A percentile compares a stretch with the other conserved stretches of the same genome.
These are phyloP conservation scores for Gymnothorax javanicus DNA, from an alignment of 2,797 vertebrate genomes.

Conservation along the genomic window DNA sequence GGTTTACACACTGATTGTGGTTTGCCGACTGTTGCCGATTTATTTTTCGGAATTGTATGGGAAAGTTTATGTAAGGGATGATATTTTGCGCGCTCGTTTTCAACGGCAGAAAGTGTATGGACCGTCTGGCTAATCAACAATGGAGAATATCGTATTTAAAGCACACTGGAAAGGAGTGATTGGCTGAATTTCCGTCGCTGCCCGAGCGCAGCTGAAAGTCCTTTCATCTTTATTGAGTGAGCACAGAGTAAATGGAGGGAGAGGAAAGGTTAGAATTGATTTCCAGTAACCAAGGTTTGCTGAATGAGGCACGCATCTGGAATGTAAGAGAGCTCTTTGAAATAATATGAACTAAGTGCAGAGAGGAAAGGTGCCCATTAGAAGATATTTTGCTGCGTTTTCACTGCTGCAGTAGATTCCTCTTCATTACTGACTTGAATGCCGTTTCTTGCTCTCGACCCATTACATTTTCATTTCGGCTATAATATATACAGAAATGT, in stretches of 20 bases:
- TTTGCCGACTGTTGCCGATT: not conserved
- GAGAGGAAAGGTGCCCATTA: not conserved
- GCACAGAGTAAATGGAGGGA: not conserved
- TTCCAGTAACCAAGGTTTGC: not conserved
- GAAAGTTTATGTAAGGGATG: not conserved
- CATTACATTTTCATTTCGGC: not conserved
- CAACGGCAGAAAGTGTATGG: not conserved
- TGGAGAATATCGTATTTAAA: not conserved
- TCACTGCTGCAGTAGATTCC: not conserved
- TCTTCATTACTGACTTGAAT: not conserved
- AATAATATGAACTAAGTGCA: not conserved
- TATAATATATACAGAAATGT: not conserved
- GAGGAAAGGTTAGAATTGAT: not conserved
- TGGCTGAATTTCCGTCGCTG: not conserved
- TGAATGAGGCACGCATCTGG: not conserved
- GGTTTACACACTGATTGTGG: not conserved
- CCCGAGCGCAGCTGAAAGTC: not conserved
- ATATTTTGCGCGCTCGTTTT: not conserved
- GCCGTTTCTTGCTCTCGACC: not conserved
- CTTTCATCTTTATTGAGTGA: constrained; percentile 2
- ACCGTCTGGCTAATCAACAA: not conserved
- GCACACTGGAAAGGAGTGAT: not conserved
- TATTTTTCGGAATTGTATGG: not conserved
- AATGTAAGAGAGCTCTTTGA: not conserved
- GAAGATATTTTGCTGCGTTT: not conserved